These are phyloP conservation scores for Drosophila pallidifrons DNA, from an alignment of 1,140 invertebrate species.

Conservation along the genomic window DNA sequence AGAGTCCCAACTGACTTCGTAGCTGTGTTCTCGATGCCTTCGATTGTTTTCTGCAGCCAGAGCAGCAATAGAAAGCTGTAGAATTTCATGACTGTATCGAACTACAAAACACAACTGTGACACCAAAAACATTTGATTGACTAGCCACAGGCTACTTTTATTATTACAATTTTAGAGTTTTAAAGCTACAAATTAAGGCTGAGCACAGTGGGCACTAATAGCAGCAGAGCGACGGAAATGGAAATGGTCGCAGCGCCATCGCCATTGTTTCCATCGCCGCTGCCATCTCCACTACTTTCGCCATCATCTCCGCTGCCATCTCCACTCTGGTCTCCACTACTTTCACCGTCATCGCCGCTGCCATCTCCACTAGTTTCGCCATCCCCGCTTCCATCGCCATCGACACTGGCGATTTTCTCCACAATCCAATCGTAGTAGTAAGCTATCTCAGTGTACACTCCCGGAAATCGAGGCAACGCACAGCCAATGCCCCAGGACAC, in stretches of 20 bases:
- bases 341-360: conserved; percentile 3
- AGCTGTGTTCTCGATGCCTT: no score
- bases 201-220: neutral
- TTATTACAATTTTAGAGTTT: neutral
- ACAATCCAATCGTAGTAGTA: conserved; percentile 87
- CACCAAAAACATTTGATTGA: neutral
- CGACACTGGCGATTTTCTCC: conserved; percentile 34
- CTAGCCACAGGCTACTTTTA: neutral
- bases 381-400: neutral
- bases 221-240: conserved; percentile 22
- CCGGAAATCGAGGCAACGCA: conserved; percentile 87
- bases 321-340: neutral
- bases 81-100: no score
- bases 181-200: conserved; percentile 9
- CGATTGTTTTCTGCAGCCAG: no score
- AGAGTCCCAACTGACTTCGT: no score
- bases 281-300: neutral
- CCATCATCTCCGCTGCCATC: neutral
- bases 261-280: conserved; percentile 22
- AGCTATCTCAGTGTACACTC: conserved; percentile 90
- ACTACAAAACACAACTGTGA: no score
- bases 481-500: conserved; percentile 91
- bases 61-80: no score
- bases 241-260: conserved; percentile 46
- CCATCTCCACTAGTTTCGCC: conserved; percentile 14